phyloP scores from a whole-genome alignment of 2,888 invertebrate species.

The Tyria jacobaeae region DNA sequence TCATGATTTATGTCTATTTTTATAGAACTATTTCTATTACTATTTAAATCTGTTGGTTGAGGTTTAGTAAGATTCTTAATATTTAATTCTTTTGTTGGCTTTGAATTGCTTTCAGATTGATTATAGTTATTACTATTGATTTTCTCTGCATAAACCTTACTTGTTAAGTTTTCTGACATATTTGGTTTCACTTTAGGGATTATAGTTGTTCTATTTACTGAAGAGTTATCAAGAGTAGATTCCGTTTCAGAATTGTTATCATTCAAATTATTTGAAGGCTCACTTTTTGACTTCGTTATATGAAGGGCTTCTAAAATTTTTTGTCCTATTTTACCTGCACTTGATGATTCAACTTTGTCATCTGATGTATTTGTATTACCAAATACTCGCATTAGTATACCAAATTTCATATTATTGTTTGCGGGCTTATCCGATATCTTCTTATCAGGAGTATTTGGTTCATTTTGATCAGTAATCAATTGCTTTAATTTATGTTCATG shows the following conservation, averaged over 20 bases:
- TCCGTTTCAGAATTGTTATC: not conserved
- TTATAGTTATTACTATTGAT: not conserved
- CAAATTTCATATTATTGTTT: conserved; percentile 14
- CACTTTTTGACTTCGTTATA: conserved; percentile 8
- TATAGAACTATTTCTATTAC: not conserved
- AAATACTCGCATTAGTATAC: conserved; percentile 24
- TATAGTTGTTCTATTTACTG: not conserved
- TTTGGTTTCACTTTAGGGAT: not conserved
- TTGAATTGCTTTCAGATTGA: not conserved
- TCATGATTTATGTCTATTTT: not conserved
- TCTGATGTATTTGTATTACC: conserved; percentile 9
- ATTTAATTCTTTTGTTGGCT: not conserved
- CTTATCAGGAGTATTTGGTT: not conserved
- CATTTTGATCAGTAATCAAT: not conserved
- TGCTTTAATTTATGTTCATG: not conserved
- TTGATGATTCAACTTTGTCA: conserved; percentile 5
- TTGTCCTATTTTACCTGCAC: not conserved
- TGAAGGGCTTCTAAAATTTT: not conserved
- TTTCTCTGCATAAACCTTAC: not conserved
- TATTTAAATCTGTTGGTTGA: not conserved
- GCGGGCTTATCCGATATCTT: conserved; percentile 3
- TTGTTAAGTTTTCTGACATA: not conserved
- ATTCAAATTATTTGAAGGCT: conserved; percentile 3
- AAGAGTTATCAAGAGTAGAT: not conserved
- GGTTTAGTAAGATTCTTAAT: not conserved